Evolutionary conservation across 2,888 invertebrate species (phyloP), one percentile per base, ranked within the genome.

Genomic region (Polietes domitor): DNA sequence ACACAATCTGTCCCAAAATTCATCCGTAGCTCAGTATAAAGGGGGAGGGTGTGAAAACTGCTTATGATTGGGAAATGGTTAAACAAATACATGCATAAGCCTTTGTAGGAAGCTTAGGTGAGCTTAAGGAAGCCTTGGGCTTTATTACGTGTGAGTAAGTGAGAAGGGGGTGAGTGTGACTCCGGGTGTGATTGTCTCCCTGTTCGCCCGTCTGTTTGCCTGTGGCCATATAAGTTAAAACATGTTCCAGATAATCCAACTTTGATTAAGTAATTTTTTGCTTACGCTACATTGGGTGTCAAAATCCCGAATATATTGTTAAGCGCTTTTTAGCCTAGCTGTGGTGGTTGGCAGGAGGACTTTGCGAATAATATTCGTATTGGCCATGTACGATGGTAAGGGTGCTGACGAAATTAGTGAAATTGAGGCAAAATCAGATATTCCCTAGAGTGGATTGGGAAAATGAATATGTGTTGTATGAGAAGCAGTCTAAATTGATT

Each of bases 211-310:
- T 65, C 24, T 37, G 65, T 47, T 15, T 7, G 43, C 70, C 84
- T 79, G 85, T 81, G 86, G 65, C 58, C 17, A 71, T 61, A 68
- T 70, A 55, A 68, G 80, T 72, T 83, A 73, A 80, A 79, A 80
- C 84, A 85, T 87, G 86, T 86, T 68, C 85, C 82, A 88, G 90
- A 89, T 90, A 90, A 90, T 91, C 90, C 91, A 90, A 90, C 90
- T 90, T 90, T 90, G 90, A 90, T 90, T 91, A 90, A 90, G 90
- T 89, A 90, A 90, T 89, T 91, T 89, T 89, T 87, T 80, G 83
- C 73, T 82, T 81, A 86, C 85, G 85, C 86, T 86, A 86, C 88
- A 87, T 85, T 89, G 89, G 89, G 90, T 91, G 90, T 90, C 86
- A 87, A 90, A 90, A 90, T 89, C 90, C 88, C 73, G 77, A 63